phyloP scores from a whole-genome alignment of 2,113 vertebrate species.

The Grammomys dolichurus region DNA sequence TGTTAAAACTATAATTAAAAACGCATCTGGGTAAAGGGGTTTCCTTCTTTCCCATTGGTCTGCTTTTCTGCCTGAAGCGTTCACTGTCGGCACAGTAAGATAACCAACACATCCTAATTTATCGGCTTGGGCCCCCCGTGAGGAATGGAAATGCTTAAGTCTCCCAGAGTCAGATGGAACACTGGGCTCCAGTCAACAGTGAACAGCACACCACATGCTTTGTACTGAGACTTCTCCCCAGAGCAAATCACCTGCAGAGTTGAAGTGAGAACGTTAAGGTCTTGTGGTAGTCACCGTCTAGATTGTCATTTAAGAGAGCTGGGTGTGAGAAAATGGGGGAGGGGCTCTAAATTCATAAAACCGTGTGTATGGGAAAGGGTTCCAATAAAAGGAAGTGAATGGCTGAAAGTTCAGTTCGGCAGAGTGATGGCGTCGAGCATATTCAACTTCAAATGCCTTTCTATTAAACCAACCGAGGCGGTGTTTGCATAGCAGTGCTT shows the following conservation, averaged over 20 bases:
- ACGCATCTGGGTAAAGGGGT: conserved; percentile 70
- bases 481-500: neutral
- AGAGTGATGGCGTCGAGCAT: neutral
- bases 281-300: neutral
- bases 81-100: conserved; percentile 52
- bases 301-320: neutral
- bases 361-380: neutral
- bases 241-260: conserved; percentile 12
- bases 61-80: conserved; percentile 36
- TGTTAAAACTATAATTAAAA: conserved; percentile 81
- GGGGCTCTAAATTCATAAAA: neutral
- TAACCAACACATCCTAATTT: neutral
- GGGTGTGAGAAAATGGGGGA: neutral
- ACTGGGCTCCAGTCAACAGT: too few species aligned
- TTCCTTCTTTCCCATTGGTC: conserved; percentile 55
- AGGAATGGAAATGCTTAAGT: conserved; percentile 34
- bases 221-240: neutral
- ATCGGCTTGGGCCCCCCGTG: conserved; percentile 39
- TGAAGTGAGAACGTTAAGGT: conserved; percentile 29
- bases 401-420: neutral
- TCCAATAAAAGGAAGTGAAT: neutral
- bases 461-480: neutral
- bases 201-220: neutral
- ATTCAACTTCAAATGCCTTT: neutral
- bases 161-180: neutral